Base-by-base conservation (phyloP, 2,797 vertebrate species). In the Geotrypetes seraphini region DNA sequence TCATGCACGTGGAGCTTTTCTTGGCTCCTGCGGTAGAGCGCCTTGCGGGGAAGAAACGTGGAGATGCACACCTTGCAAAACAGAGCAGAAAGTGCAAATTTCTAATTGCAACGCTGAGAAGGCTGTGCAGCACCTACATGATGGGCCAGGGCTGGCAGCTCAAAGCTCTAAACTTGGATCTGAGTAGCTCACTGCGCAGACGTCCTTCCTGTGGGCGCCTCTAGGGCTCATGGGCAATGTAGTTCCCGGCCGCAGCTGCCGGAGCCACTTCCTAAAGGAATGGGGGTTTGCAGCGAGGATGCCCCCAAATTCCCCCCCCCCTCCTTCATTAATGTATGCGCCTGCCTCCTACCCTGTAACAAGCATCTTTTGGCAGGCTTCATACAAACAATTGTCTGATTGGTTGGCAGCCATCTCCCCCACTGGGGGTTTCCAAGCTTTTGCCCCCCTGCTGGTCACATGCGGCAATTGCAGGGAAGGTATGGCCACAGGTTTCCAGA, bases 81-180 rank as follows among this genome's bases (percentile, higher is more conserved):
- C 52, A 66, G 68, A 50, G 69, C 60, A 66, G 69, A 79, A 62
- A 56, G 40, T 66, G 57, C 23, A 42, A 54, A 66, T 63, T 37
- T 76, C 69, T 66, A 74, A 65, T 40, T 53, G 58, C 61, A 48
- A 60, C 76, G 82, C 50, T 52, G 82, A 79, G 75, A 80, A 85
- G 73, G 62, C 78, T 83, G 76, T 69, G 87, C 83, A 78, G 84
- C 85, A 81, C 81, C 87, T 90, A 91, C 90, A 92, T 92, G 88
- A 88, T 91, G 88, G 86, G 86, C 89, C 89, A 75, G 83, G 83
- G 83, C 87, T 89, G 85, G 85, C 83, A 83, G 87, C 88, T 83
- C 65, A 81, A 72, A 78, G 82, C 85, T 88, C 85, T 87, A 89
- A 87, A 89, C 86, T 90, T 88, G 85, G 86, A 86, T 83, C 87